Evolutionary conservation across 1,140 invertebrate genomes (phyloP).

Genomic region (Microplitis demolitor): DNA sequence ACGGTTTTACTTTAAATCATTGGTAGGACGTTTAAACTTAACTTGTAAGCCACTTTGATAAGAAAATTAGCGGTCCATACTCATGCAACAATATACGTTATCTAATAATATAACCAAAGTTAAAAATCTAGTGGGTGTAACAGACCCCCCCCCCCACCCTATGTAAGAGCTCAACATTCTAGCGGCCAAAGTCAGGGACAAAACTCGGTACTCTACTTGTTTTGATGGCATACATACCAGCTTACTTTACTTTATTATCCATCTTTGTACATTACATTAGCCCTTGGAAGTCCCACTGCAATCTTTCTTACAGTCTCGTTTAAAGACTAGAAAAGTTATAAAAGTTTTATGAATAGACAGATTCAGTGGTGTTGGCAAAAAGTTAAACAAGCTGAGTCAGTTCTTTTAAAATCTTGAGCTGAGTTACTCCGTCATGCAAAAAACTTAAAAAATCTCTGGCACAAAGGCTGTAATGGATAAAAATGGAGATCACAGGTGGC

Average conservation of each 20-base stretch:
- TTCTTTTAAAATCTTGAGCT: background rate
- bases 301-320: background rate
- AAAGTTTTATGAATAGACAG: conserved; percentile 19
- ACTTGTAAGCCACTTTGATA: conserved; percentile 21
- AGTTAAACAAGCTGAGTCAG: background rate
- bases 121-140: no score
- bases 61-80: conserved; percentile 22
- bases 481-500: no score
- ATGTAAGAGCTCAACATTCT: no score
- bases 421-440: no score
- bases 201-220: background rate
- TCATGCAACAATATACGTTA: no score
- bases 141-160: no score
- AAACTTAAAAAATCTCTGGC: no score
- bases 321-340: background rate
- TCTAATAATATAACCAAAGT: no score
- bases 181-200: no score
- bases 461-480: no score
- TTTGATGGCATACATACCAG: background rate
- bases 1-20: conserved; percentile 43
- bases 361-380: background rate
- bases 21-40: conserved; percentile 16
- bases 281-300: background rate
- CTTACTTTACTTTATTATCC: background rate
- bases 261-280: no score